Conservation (phyloP, 2,888 invertebrate genomes). For the Perizoma affinitatum region DNA sequence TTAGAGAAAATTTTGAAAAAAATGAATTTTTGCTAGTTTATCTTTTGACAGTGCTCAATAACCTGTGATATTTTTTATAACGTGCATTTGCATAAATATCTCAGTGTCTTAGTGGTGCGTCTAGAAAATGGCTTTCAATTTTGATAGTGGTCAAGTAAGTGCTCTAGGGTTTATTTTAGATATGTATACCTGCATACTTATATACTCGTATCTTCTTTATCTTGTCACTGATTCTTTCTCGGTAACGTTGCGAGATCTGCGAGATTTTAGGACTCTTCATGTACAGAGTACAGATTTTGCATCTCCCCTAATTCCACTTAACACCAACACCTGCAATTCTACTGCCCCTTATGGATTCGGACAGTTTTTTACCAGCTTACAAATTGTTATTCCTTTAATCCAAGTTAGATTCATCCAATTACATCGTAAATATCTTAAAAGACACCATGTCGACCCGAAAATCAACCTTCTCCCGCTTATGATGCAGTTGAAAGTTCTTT, state of each 20-base stretch:
- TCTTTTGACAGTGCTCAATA: slow-evolving; percentile 48
- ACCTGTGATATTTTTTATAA: slow-evolving; percentile 55
- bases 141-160: slow-evolving; percentile 78
- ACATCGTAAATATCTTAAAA: slow-evolving; percentile 65
- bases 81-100: slow-evolving; percentile 37
- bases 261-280: no score
- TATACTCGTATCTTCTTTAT: no score
- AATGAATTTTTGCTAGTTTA: slow-evolving; percentile 48
- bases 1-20: slow-evolving; percentile 37
- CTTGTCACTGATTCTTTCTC: no score
- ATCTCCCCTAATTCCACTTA: slow-evolving; percentile 52
- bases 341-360: slow-evolving; percentile 55
- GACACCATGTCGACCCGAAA: slow-evolving; percentile 19
- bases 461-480: slow-evolving; percentile 25
- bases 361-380: slow-evolving; percentile 75
- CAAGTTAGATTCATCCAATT: slow-evolving; percentile 81
- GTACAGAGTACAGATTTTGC: neutral
- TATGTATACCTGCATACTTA: no score
- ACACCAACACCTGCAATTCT: slow-evolving; percentile 70
- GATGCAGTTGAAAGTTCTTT: slow-evolving; percentile 39
- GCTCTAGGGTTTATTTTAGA: no score
- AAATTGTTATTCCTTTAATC: slow-evolving; percentile 83
- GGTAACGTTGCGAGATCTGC: no score
- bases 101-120: slow-evolving; percentile 37
- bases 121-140: slow-evolving; percentile 68